These are phyloP conservation scores for Acleris sparsana DNA, from an alignment of 2,888 invertebrate genomes.

Conservation along the genomic window DNA sequence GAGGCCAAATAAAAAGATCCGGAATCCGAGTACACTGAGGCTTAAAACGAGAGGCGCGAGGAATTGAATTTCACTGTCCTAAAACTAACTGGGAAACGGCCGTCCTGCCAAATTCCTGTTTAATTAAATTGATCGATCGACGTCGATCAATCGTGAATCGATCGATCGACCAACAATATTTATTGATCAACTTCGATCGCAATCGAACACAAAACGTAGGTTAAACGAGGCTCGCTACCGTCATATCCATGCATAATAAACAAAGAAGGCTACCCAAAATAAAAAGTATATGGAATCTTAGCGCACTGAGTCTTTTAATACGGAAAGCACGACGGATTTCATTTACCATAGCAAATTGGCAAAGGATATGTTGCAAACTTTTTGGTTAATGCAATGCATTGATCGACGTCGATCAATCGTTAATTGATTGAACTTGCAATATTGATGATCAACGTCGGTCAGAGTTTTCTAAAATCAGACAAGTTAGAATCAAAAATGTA, in stretches of 20 bases:
- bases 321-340: conserved; percentile 54
- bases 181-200: no score
- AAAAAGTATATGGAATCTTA: not conserved
- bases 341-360: conserved; percentile 57
- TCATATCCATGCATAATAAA: not conserved
- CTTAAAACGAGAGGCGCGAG: conserved; percentile 46
- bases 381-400: conserved; percentile 63
- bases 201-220: no score
- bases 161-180: no score
- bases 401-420: no score
- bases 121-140: conserved; percentile 56
- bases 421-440: no score
- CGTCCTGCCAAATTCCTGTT: conserved; percentile 63
- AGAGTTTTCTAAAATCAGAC: no score
- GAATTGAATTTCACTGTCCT: conserved; percentile 59
- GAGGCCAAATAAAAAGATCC: not conserved
- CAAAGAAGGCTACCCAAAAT: not conserved
- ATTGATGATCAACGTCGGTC: no score
- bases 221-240: no score
- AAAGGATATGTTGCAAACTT: conserved; percentile 59
- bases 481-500: no score
- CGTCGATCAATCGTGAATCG: no score
- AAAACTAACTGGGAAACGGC: conserved; percentile 54
- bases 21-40: conserved; percentile 14
- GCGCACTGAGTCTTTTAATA: conserved; percentile 30